Percentiles rank a stretch among this genome's conserved stretches.
These are phyloP conservation scores for Sisyra nigra DNA, from an alignment of 2,888 invertebrate species.

Conservation along the genomic window DNA sequence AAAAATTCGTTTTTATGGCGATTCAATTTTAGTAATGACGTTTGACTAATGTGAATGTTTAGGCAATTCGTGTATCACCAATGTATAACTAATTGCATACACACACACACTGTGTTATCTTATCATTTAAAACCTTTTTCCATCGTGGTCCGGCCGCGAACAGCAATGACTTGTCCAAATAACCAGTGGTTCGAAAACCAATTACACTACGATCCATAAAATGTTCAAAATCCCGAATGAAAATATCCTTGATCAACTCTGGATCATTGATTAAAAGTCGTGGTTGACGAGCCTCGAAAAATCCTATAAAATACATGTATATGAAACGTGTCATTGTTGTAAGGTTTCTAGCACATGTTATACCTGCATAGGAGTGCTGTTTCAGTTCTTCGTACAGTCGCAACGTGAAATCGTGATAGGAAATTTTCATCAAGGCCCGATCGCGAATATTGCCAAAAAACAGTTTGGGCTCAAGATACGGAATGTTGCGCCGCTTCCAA, in stretches of 20 bases:
- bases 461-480: constrained; percentile 16
- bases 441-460: constrained; percentile 17
- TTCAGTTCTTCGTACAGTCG: constrained; percentile 16
- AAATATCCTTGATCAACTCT: constrained; percentile 20
- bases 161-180: constrained; percentile 18
- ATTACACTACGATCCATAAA: constrained; percentile 21
- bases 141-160: constrained; percentile 22
- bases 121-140: constrained; percentile 19
- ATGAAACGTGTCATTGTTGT: neutral
- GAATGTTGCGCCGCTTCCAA: constrained; percentile 18
- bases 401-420: constrained; percentile 7
- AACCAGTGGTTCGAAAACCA: constrained; percentile 19
- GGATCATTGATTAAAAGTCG: constrained; percentile 20
- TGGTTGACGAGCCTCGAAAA: constrained; percentile 9
- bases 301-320: neutral
- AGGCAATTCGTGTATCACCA: no score
- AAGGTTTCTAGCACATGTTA: neutral
- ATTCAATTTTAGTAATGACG: no score
- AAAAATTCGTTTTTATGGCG: no score
- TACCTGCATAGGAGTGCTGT: constrained; percentile 4
- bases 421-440: constrained; percentile 10
- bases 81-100: no score
- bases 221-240: constrained; percentile 22
- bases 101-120: no score
- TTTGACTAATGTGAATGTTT: no score